Conservation (phyloP, 1,140 invertebrate genomes). For the Orius laevigatus region DNA sequence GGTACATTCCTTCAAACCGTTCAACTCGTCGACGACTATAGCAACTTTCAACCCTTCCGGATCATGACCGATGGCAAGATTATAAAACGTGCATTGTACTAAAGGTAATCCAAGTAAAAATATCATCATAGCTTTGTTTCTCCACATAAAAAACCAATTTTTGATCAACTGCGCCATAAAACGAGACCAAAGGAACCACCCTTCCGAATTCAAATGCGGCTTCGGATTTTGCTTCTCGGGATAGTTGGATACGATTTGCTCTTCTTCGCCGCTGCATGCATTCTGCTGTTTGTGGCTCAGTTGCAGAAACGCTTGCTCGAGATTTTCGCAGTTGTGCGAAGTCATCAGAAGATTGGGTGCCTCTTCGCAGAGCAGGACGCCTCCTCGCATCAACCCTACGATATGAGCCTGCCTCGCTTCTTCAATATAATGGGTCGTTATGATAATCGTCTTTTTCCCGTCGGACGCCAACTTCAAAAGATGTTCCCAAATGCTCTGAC, state of each 20-base stretch:
- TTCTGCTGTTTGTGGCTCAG: slow-evolving; percentile 41
- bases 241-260: slow-evolving; percentile 7
- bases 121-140: slow-evolving; percentile 50
- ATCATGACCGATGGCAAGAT: slow-evolving; percentile 79
- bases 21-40: slow-evolving; percentile 65
- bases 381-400: slow-evolving; percentile 69
- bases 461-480: slow-evolving; percentile 33
- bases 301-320: slow-evolving; percentile 58
- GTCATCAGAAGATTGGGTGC: slow-evolving; percentile 49
- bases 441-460: slow-evolving; percentile 37
- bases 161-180: slow-evolving; percentile 23
- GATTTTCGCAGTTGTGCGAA: slow-evolving; percentile 40
- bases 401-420: slow-evolving; percentile 41
- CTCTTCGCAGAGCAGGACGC: slow-evolving; percentile 69
- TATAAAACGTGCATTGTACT: slow-evolving; percentile 84
- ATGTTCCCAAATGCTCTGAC: slow-evolving; percentile 41
- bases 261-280: slow-evolving; percentile 12
- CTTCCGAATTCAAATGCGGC: slow-evolving; percentile 16
- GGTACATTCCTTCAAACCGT: slow-evolving; percentile 20
- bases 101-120: slow-evolving; percentile 83
- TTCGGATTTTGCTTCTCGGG: slow-evolving; percentile 10
- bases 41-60: slow-evolving; percentile 66
- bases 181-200: slow-evolving; percentile 16
- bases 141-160: slow-evolving; percentile 28
- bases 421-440: slow-evolving; percentile 51